Evolutionary conservation across 2,888 invertebrate species (phyloP).

Genomic region (Dermolepida albohirtum): DNA sequence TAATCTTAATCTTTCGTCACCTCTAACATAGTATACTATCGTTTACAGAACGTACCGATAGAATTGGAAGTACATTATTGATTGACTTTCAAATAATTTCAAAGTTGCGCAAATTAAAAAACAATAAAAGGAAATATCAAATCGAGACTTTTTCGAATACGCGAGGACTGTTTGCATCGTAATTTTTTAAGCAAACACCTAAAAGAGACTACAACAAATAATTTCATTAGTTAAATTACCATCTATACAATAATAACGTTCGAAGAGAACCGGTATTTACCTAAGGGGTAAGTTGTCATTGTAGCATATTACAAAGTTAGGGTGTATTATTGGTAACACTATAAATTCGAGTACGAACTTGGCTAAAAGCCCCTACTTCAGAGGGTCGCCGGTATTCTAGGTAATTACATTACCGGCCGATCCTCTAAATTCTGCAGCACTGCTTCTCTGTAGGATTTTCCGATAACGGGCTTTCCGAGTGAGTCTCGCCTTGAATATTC

Average conservation of each 20-base stretch:
- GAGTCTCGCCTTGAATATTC: constrained; percentile 47
- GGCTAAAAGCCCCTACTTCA: constrained; percentile 60
- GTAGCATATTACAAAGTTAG: constrained; percentile 48
- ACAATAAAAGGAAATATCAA: too few relatives aligned
- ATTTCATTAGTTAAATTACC: constrained; percentile 41
- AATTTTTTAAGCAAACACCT: constrained; percentile 2
- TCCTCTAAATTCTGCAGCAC: constrained; percentile 54
- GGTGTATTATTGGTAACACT: constrained; percentile 60
- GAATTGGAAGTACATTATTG: too few relatives aligned
- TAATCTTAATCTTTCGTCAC: too few relatives aligned
- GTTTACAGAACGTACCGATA: too few relatives aligned
- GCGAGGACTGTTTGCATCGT: neutral
- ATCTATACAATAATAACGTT: constrained; percentile 39
- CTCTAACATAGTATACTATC: too few relatives aligned
- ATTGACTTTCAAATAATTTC: too few relatives aligned
- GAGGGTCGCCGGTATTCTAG: constrained; percentile 56
- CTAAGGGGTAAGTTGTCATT: constrained; percentile 50
- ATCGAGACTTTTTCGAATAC: too few relatives aligned
- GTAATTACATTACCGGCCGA: constrained; percentile 61
- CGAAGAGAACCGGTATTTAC: constrained; percentile 46
- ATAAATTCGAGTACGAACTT: constrained; percentile 61
- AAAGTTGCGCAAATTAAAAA: too few relatives aligned
- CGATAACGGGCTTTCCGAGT: constrained; percentile 50
- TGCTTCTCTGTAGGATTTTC: constrained; percentile 44
- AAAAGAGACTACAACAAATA: constrained; percentile 12